A percentile compares a stretch with the other conserved stretches of the same genome.
phyloP scores from a whole-genome alignment of 2,888 invertebrate genomes.

The Cataglyphis rosenhaueri region DNA sequence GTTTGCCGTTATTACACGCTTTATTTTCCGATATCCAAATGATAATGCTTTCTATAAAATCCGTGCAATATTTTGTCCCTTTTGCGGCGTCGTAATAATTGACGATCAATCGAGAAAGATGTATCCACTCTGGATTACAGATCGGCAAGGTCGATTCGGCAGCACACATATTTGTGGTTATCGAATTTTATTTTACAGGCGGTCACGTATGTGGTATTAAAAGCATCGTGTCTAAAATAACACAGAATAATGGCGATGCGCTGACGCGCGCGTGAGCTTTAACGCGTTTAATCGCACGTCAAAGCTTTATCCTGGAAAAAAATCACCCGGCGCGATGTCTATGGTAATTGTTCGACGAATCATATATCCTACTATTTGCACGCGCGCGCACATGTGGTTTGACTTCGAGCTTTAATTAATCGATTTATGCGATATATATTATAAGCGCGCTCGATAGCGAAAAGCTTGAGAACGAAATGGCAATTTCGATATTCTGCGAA shows the following conservation, averaged over 20 bases:
- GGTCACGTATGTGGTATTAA: constrained; percentile 46
- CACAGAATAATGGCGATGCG: constrained; percentile 42
- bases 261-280: constrained; percentile 37
- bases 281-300: constrained; percentile 52
- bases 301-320: constrained; percentile 32
- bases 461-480: constrained; percentile 36
- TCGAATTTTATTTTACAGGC: constrained; percentile 58
- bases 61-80: neutral
- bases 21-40: neutral
- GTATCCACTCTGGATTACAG: constrained; percentile 37
- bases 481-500: constrained; percentile 54
- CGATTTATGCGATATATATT: constrained; percentile 39
- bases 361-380: neutral
- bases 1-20: neutral
- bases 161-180: constrained; percentile 67
- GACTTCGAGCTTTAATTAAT: constrained; percentile 65
- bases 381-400: neutral
- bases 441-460: constrained; percentile 16
- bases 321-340: neutral
- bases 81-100: constrained; percentile 4
- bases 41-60: neutral
- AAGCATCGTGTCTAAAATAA: constrained; percentile 55
- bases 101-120: constrained; percentile 28
- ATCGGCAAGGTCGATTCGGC: constrained; percentile 55
- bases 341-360: neutral